Conservation (phyloP, 2,797 vertebrate genomes). For the Anomalospiza imberbis region DNA sequence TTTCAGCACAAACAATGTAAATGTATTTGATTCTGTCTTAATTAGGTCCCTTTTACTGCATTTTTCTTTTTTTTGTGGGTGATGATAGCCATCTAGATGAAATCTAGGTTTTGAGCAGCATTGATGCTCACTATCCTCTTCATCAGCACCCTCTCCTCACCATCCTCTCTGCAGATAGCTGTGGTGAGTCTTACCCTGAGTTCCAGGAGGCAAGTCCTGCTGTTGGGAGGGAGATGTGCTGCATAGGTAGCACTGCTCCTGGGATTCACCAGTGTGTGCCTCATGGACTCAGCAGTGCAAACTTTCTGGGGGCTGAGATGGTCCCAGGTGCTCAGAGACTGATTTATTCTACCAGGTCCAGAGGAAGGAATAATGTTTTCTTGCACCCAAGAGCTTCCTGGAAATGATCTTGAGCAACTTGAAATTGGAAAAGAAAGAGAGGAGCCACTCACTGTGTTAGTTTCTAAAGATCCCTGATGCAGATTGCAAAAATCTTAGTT, state of each 20-base stretch:
- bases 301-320: neutral
- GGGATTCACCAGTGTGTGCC: neutral
- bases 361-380: neutral
- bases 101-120: neutral
- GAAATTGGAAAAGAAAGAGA: neutral
- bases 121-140: rapidly evolving
- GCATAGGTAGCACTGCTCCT: rapidly evolving
- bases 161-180: neutral
- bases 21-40: neutral
- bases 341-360: neutral
- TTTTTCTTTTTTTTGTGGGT: neutral
- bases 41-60: neutral
- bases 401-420: neutral
- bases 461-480: neutral
- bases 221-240: neutral
- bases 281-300: neutral
- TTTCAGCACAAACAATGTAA: neutral
- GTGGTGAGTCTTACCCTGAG: neutral
- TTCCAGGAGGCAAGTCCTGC: neutral
- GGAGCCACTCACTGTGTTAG: neutral
- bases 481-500: neutral
- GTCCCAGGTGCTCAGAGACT: neutral
- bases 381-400: neutral
- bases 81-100: neutral
- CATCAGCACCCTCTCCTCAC: neutral